phyloP scores from a whole-genome alignment of 2,113 vertebrate genomes.

The Ia io region DNA sequence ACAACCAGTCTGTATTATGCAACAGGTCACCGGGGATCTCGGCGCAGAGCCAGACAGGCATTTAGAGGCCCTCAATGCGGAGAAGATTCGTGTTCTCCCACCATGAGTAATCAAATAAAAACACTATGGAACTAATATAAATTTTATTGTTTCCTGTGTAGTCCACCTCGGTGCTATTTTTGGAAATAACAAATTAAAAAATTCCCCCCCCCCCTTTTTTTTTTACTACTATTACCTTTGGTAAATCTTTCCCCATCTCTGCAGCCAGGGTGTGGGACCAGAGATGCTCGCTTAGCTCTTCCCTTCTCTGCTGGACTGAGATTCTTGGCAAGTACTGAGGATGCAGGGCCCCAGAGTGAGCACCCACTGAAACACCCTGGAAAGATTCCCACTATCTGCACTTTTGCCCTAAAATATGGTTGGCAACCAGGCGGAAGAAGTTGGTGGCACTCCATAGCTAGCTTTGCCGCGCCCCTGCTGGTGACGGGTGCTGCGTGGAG shows the following conservation, averaged over 20 bases:
- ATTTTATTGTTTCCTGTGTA: conserved; percentile 52
- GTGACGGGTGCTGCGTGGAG: neutral
- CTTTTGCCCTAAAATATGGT: neutral
- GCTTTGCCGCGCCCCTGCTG: neutral
- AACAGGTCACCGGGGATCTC: conserved; percentile 33
- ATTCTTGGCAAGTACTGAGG: neutral
- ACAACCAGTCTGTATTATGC: conserved; percentile 49
- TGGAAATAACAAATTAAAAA: neutral
- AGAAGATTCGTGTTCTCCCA: neutral
- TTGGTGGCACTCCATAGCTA: neutral
- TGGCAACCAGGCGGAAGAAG: neutral
- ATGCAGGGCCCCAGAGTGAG: neutral
- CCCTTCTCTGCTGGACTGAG: neutral
- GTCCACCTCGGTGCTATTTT: neutral
- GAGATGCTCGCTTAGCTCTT: neutral
- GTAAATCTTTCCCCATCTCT: neutral
- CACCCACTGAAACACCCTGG: neutral
- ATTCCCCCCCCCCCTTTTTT: neutral
- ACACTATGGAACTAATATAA: conserved; percentile 28
- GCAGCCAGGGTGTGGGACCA: neutral
- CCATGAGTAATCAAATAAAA: conserved; percentile 1
- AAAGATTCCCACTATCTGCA: neutral
- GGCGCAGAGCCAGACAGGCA: neutral
- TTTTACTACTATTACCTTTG: neutral
- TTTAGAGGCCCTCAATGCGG: neutral